Base-by-base conservation (phyloP, 2,113 vertebrate species). In the Sebastes fasciatus region DNA sequence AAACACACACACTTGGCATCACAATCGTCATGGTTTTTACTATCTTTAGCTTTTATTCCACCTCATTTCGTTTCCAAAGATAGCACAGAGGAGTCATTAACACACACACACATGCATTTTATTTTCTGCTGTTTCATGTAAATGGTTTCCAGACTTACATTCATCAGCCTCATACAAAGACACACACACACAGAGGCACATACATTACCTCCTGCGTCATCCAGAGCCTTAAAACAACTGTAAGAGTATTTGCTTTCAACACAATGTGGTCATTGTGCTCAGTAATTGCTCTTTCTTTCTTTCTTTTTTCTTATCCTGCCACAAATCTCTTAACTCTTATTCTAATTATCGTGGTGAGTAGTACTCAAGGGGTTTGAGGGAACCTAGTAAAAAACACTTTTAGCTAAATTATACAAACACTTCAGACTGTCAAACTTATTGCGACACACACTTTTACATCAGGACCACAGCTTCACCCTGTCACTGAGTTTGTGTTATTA, bases 81-180 rank as follows among this genome's bases (percentile, higher is more conserved):
- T 64, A 85, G 80, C 89, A 83, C 60, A 2, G 3, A 65, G 83
- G 82, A 91, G 72, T 76, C 82, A 74, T 84, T 74, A 69, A 71
- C 34, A 74, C n/a, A 76, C 52, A 65, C 61, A 49, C 23, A 74
- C 85, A 42, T 1, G 40, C 55, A 82, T 77, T 80, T 79, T 82
- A 68, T 83, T 82, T 90, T 89, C 75, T 92, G 83, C 85, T 86
- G 60, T 85, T 89, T 89, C 62, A 90, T 88, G 80, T 42, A 86
- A 91, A 92, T 92, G 75, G 79, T 84, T 88, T 91, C 84, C 86
- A 93, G 86, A 91, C 81, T 74, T 81, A 7, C 6, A 67, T 84
- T 10, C 79, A 76, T 87, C 88, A 75, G 46, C 60, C 69, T 26
- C 65, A 40, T 46, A 43, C 62, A 81, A 67, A 61, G 26, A 51